A percentile compares a stretch with the other conserved stretches of the same genome.
phyloP scores from a whole-genome alignment of 1,140 invertebrate genomes.

The Araneus ventricosus region DNA sequence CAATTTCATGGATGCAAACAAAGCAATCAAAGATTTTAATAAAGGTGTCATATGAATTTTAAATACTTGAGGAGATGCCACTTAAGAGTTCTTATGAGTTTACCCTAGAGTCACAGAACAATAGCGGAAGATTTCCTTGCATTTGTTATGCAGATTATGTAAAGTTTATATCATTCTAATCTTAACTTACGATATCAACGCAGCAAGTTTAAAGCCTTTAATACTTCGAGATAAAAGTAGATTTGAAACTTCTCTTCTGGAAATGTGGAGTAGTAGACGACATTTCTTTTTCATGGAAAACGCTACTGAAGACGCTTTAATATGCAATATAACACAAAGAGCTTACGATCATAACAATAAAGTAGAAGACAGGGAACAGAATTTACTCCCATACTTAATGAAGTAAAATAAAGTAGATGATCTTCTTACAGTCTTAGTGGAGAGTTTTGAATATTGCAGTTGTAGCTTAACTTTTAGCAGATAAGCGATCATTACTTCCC shows the following conservation, averaged over 20 bases:
- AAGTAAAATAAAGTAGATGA: slow-evolving; percentile 28
- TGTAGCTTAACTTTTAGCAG: not conserved
- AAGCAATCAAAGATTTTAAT: too few species aligned
- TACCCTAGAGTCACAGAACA: not conserved
- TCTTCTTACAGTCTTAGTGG: not conserved
- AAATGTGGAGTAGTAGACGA: not conserved
- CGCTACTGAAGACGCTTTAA: not conserved
- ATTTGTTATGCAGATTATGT: not conserved
- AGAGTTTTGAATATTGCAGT: not conserved
- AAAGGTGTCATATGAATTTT: too few species aligned
- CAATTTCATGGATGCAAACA: too few species aligned
- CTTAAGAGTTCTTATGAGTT: not conserved
- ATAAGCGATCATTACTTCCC: not conserved
- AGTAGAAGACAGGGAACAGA: not conserved
- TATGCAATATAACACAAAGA: slow-evolving; percentile 13
- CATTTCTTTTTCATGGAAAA: not conserved
- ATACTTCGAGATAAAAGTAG: not conserved
- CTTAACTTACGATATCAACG: not conserved
- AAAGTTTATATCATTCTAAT: not conserved
- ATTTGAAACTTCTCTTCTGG: not conserved
- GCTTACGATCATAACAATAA: slow-evolving; percentile 25
- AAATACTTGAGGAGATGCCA: not conserved
- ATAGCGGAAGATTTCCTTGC: not conserved
- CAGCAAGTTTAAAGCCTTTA: slow-evolving; percentile 2
- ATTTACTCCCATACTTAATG: not conserved